A percentile compares a stretch with the other conserved stretches of the same genome.
These are phyloP conservation scores for Aleiodes alternator DNA, from an alignment of 2,888 invertebrate genomes.

Conservation along the genomic window DNA sequence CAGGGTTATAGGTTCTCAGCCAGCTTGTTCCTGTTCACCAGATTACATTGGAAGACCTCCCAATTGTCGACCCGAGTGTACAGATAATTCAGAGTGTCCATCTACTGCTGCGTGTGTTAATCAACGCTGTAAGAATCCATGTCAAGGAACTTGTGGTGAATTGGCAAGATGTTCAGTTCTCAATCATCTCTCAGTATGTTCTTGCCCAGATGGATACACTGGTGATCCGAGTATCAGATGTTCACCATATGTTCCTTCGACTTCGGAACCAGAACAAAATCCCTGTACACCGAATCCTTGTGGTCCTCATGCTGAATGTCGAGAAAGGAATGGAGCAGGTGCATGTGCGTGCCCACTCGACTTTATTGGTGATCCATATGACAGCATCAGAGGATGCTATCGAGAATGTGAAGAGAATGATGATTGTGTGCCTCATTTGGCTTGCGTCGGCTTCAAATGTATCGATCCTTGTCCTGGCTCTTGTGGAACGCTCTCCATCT, in stretches of 20 bases:
- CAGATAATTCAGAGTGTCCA: conserved; percentile 87
- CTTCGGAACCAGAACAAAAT: conserved; percentile 71
- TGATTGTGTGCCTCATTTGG: conserved; percentile 84
- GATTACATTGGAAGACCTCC: conserved; percentile 91
- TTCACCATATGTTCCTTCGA: conserved; percentile 65
- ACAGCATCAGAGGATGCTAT: conserved; percentile 81
- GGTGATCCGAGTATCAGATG: conserved; percentile 85
- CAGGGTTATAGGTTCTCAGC: conserved; percentile 86
- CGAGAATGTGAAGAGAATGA: conserved; percentile 88
- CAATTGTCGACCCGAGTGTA: conserved; percentile 90
- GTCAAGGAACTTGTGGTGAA: conserved; percentile 86
- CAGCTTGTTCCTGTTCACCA: conserved; percentile 89
- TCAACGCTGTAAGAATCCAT: conserved; percentile 89
- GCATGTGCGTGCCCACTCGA: conserved; percentile 89
- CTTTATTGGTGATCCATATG: conserved; percentile 90
- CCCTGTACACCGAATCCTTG: conserved; percentile 91
- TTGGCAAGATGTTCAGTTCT: conserved; percentile 90
- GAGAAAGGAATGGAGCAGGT: conserved; percentile 89
- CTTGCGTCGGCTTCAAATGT: conserved; percentile 90
- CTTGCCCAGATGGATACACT: conserved; percentile 88
- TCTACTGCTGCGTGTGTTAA: conserved; percentile 88
- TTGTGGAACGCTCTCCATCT: conserved; percentile 88
- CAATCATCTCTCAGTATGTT: conserved; percentile 88
- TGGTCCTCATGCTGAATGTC: conserved; percentile 89
- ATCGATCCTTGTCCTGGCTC: conserved; percentile 90